These are phyloP conservation scores for Lutjanus argentimaculatus DNA, from an alignment of 2,797 vertebrate genomes.

Conservation along the genomic window DNA sequence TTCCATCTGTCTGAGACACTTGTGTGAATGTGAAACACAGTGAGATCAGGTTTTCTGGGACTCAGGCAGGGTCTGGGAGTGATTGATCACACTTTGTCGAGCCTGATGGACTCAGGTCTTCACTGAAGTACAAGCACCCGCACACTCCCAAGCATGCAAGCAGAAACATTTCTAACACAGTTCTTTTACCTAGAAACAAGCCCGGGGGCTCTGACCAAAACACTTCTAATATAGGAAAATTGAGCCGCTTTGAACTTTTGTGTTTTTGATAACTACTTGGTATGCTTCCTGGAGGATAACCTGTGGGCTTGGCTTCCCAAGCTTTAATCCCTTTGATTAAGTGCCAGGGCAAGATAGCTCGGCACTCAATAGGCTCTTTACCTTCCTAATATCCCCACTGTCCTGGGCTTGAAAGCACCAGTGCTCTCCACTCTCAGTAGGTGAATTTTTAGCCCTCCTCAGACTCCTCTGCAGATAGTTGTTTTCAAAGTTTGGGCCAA, in stretches of 20 bases:
- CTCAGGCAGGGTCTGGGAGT: conserved; percentile 62
- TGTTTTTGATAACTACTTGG: conserved; percentile 99
- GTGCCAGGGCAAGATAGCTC: conserved; percentile 97
- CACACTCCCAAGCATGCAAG: conserved; percentile 86
- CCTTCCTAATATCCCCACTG: conserved; percentile 90
- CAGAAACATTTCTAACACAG: conserved; percentile 92
- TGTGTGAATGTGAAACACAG: conserved; percentile 63
- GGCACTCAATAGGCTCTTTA: conserved; percentile 87
- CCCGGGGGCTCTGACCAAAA: conserved; percentile 92
- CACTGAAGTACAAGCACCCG: conserved; percentile 77
- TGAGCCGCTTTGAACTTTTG: conserved; percentile 98
- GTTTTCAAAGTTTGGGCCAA: conserved; percentile 81
- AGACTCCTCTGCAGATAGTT: conserved; percentile 87
- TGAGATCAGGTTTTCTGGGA: conserved; percentile 76
- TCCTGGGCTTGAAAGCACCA: conserved; percentile 89
- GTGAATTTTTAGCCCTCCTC: conserved; percentile 83
- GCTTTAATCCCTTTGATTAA: conserved; percentile 99
- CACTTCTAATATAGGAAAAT: conserved; percentile 98
- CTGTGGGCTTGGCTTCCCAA: conserved; percentile 97
- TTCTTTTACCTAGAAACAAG: conserved; percentile 92
- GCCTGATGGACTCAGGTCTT: conserved; percentile 79
- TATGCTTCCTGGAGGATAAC: conserved; percentile 99
- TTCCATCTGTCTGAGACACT: conserved; percentile 41
- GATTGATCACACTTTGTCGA: conserved; percentile 82
- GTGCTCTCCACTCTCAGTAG: conserved; percentile 85